Evolutionary conservation across 1,140 invertebrate species (phyloP), one percentile per base, ranked within the genome.

Genomic region (Drosophila kurseongensis): DNA sequence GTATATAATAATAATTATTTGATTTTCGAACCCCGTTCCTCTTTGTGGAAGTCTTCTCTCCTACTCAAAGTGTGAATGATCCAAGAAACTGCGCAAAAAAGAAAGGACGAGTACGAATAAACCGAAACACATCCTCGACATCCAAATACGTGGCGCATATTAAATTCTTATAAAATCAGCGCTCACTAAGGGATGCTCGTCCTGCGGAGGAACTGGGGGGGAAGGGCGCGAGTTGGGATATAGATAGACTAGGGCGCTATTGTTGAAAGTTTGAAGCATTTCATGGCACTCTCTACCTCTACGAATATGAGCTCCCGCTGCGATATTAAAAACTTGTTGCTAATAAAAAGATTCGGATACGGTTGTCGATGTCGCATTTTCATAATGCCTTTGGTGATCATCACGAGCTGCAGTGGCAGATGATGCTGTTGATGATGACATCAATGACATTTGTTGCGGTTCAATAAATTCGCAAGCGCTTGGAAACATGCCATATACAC

Each of bases 371-470:
- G 66, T 57, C 58, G 57, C 63, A 65, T 32, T 27, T 45, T 72
- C 69, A 60, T 68, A 54, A 52, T 76, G 42, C 48, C 42, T 18
- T 38, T 52, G 57, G 47, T 69, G 54, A 60, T 73, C 65, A 47
- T 65, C 61, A 44, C 41, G 35, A 42, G 69, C 16, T 68, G 80
- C 54, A 35, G 55, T 63, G 66, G 60, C 59, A 44, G 71, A 59
- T 69, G 71, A 48, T 58, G 62, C 42, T 18, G 51, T 47, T 73
- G 59, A 61, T 78, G 74, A 66, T 88, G 84, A 84, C 84, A 88
- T 89, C 80, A 89, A 88, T 88, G 84, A 89, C 84, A 89, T 89
- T 89, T 88, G 84, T 76, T 89, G 84, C 84, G 84, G 84, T 89
- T 89, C 84, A 89, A 89, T 89, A 89, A 89, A 83, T 89, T 89